Evolutionary conservation across 1,140 invertebrate species (phyloP).

Genomic region (Linepithema humile): DNA sequence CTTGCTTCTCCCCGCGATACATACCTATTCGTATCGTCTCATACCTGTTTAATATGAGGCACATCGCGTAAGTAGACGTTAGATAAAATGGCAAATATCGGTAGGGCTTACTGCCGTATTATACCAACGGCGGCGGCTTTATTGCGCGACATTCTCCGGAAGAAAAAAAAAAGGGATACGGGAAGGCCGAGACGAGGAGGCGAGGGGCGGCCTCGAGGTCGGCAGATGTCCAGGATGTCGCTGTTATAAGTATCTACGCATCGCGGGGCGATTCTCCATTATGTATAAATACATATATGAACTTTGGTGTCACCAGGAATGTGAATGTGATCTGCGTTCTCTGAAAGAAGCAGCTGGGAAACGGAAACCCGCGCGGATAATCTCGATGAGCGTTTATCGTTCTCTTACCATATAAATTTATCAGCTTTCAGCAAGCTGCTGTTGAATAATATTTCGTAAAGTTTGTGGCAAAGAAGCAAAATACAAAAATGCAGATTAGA

Average conservation of each 20-base stretch:
- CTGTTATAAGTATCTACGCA: constrained; percentile 69
- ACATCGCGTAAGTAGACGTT: constrained; percentile 74
- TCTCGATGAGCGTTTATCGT: constrained; percentile 5
- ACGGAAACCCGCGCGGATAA: constrained; percentile 6
- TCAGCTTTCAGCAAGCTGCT: not conserved
- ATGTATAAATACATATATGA: constrained; percentile 14
- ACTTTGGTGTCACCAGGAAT: constrained; percentile 10
- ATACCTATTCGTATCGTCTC: constrained; percentile 62
- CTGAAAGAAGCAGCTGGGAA: constrained; percentile 14
- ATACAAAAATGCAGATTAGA: not conserved
- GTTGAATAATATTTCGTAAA: too few species aligned
- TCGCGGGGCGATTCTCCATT: constrained; percentile 22
- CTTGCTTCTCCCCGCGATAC: constrained; percentile 26
- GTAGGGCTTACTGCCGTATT: constrained; percentile 80
- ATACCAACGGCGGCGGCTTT: constrained; percentile 76
- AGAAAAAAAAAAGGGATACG: constrained; percentile 50
- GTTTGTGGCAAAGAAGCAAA: too few species aligned
- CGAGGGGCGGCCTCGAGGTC: constrained; percentile 65
- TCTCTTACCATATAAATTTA: not conserved
- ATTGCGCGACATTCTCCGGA: constrained; percentile 74
- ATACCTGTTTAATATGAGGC: constrained; percentile 81
- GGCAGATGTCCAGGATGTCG: constrained; percentile 81
- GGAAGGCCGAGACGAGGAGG: constrained; percentile 27
- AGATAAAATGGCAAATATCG: constrained; percentile 83
- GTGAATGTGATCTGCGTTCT: not conserved